A percentile compares a stretch with the other conserved stretches of the same genome.
These are phyloP conservation scores for Ophion costatus DNA, from an alignment of 2,888 invertebrate species.

Conservation along the genomic window DNA sequence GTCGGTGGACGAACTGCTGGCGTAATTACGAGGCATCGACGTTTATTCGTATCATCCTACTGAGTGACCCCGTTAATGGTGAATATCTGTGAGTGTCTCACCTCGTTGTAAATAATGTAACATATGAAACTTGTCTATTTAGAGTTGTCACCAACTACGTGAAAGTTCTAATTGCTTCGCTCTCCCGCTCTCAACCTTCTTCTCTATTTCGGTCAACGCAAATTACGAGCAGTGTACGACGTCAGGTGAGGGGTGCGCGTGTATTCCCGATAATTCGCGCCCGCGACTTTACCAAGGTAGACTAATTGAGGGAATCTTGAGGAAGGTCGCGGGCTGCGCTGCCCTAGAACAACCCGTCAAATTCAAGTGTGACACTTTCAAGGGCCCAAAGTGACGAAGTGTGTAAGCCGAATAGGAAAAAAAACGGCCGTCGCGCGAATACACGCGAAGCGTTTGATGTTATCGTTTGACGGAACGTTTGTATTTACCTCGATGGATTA, in stretches of 20 bases:
- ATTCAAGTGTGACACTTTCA: conserved; percentile 12
- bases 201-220: conserved; percentile 1
- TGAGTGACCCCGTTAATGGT: conserved; percentile 46
- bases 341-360: conserved; percentile 14
- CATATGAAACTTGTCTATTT: conserved; percentile 49
- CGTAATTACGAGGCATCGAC: conserved; percentile 27
- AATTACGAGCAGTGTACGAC: neutral
- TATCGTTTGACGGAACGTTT: neutral
- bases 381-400: neutral
- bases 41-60: conserved; percentile 15
- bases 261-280: neutral
- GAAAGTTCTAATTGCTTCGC: conserved; percentile 1
- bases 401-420: neutral
- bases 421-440: neutral
- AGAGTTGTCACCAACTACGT: conserved; percentile 15
- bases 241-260: neutral
- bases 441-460: neutral
- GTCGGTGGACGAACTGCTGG: conserved; percentile 45
- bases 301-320: conserved; percentile 28
- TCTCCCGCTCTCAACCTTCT: neutral
- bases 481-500: neutral
- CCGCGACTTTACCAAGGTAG: conserved; percentile 2
- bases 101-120: conserved; percentile 52
- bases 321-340: conserved; percentile 20
- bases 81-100: conserved; percentile 46